Evolutionary conservation across 1,140 invertebrate species (phyloP), one percentile per base, ranked within the genome.

Genomic region (Vanessa atalanta): DNA sequence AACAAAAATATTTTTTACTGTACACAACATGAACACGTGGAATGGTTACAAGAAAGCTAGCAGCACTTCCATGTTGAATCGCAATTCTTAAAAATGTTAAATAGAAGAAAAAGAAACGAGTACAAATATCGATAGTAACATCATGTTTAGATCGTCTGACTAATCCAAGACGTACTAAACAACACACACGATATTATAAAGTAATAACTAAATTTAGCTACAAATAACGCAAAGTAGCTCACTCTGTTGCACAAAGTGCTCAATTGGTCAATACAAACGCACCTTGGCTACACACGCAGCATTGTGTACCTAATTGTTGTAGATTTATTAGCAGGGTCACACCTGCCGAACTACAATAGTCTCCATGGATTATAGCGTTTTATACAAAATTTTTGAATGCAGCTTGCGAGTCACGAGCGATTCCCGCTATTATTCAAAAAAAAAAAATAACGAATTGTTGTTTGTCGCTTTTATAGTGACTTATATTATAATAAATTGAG

Each of bases 261-360:
- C 48, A 70, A 70, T 63, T 63, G 57, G 57, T 47, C 47, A 70
- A 61, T 37, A 26, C 13, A 13, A 70, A n/a, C 60, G 60, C 63
- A 70, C 73, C 64, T 65, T 70, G 63, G 26, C 20, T 47, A 55
- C 14, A 15, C 47, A 37, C 63, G 64, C 71, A 61, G 43, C 71
- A 65, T 76, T 73, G 73, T 73, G 61, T 47, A 47, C 48, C 60
- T 75, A 77, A 81, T 81, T 81, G 75, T 75, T 69, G 65, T 73
- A 77, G 72, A 81, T 79, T 77, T 77, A 81, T 77, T 72, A 71
- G 53, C 20, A 70, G 64, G 65, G 73, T 74, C 69, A 47, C 75
- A 78, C 74, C 75, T 79, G 77, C 70, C 48, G 47, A 16, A 20
- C 6, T 48, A 68, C 70, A 66, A 79, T 75, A 51, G 73, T 70